phyloP scores from a whole-genome alignment of 2,888 invertebrate species.

The Geotrupes spiniger region DNA sequence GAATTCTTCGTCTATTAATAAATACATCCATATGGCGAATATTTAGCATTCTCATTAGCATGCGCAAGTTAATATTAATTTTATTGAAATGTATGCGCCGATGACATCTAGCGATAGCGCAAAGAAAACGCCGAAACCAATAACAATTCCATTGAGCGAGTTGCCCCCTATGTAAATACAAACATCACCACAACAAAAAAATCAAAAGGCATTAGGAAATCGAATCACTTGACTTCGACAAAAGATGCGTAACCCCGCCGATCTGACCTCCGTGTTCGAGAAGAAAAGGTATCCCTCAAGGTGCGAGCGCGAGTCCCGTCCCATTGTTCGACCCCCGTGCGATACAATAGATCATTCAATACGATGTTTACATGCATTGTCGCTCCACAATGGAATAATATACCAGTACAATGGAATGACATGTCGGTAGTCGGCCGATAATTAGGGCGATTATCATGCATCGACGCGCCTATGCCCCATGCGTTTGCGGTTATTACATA shows the following conservation, averaged over 20 bases:
- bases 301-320: constrained; percentile 15
- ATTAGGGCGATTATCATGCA: constrained; percentile 47
- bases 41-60: no score
- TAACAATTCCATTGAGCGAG: constrained; percentile 6
- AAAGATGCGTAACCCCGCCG: background rate
- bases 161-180: constrained; percentile 10
- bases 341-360: constrained; percentile 36
- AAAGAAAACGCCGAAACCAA: constrained; percentile 10
- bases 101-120: constrained; percentile 26
- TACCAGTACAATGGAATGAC: constrained; percentile 40
- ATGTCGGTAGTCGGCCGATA: constrained; percentile 41
- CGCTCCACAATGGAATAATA: constrained; percentile 43
- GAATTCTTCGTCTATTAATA: no score
- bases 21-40: no score
- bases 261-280: background rate
- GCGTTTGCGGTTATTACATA: constrained; percentile 24
- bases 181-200: constrained; percentile 6
- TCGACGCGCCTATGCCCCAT: constrained; percentile 37
- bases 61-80: constrained; percentile 13
- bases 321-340: constrained; percentile 15
- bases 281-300: constrained; percentile 16
- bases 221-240: constrained; percentile 18
- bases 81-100: constrained; percentile 31
- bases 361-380: constrained; percentile 46
- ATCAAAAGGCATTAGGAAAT: constrained; percentile 12